These are phyloP conservation scores for Notothenia rossii DNA, from an alignment of 2,113 vertebrate genomes.

Conservation along the genomic window DNA sequence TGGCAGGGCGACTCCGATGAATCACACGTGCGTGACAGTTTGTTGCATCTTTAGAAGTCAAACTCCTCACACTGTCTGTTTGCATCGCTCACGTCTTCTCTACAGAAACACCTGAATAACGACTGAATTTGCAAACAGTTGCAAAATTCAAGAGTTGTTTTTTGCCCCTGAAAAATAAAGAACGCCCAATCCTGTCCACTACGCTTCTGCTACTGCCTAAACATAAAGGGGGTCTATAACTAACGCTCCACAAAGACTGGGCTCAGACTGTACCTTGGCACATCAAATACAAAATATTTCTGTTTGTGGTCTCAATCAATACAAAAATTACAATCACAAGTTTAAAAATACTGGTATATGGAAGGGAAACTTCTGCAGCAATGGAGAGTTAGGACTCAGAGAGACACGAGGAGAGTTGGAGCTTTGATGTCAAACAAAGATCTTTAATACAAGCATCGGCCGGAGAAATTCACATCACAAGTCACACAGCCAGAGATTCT, in stretches of 20 bases:
- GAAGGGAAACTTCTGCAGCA: too few species aligned
- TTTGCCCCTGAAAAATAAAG: background rate
- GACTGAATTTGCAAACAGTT: background rate
- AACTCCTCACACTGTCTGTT: slow-evolving; percentile 30
- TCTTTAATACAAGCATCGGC: too few species aligned
- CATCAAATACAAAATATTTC: background rate
- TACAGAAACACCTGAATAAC: background rate
- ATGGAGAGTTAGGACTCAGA: too few species aligned
- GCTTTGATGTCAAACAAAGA: too few species aligned
- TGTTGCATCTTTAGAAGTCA: slow-evolving; percentile 53
- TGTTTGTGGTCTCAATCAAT: too few species aligned
- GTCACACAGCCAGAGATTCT: too few species aligned
- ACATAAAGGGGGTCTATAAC: background rate
- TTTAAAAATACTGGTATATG: too few species aligned
- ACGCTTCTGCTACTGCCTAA: background rate
- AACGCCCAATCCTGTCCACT: background rate
- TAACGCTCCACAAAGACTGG: background rate
- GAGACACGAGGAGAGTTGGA: too few species aligned
- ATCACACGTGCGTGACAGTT: slow-evolving; percentile 30
- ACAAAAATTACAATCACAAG: too few species aligned
- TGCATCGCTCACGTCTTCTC: slow-evolving; percentile 10
- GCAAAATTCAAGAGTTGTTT: slow-evolving; percentile 11
- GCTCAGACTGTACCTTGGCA: background rate
- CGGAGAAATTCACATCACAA: too few species aligned
- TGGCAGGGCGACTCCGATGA: slow-evolving; percentile 25